A percentile compares a stretch with the other conserved stretches of the same genome.
Evolutionary conservation across 2,113 vertebrate species (phyloP).

Genomic region (Myiopsitta monachus): DNA sequence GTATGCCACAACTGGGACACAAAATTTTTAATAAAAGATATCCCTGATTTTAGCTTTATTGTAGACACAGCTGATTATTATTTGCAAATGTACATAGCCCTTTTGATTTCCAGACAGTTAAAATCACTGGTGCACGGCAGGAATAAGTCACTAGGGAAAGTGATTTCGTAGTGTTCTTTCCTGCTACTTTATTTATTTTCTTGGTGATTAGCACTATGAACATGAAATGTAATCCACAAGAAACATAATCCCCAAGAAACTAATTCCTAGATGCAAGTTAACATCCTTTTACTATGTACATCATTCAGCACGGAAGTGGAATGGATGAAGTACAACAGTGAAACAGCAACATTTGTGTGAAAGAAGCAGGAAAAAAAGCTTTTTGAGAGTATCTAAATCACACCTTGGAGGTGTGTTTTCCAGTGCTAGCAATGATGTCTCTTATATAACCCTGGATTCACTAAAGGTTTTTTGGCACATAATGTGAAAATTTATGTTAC

Average conservation of each 20-base stretch:
- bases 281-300: background rate
- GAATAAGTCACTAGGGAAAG: background rate
- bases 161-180: background rate
- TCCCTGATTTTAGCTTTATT: background rate
- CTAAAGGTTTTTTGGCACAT: background rate
- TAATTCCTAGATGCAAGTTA: background rate
- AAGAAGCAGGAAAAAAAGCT: background rate
- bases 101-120: background rate
- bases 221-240: background rate
- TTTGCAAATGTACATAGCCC: background rate
- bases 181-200: background rate
- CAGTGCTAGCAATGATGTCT: background rate
- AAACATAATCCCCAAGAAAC: background rate
- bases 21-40: background rate
- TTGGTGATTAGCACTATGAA: background rate
- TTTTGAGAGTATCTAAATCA: background rate
- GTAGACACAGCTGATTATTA: background rate
- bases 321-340: background rate
- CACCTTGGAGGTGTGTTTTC: background rate
- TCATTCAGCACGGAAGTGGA: background rate
- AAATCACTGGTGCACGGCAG: background rate
- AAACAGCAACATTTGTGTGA: background rate
- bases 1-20: accelerated
- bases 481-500: background rate
- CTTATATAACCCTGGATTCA: background rate